Base-by-base conservation (phyloP, 2,797 vertebrate genomes). In the Strix occidentalis region DNA sequence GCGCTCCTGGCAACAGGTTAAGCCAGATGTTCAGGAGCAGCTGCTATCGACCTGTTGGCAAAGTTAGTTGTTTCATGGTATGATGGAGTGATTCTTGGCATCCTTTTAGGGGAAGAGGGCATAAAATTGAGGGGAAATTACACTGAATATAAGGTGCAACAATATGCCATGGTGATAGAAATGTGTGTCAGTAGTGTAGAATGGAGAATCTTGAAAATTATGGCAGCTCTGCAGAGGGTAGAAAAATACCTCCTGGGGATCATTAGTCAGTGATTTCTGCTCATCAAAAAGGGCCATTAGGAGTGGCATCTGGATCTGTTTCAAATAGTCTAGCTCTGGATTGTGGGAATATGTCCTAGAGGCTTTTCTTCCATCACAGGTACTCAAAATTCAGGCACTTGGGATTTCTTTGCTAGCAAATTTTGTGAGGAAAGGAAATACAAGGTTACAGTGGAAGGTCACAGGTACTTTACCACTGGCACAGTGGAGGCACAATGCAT, bases 11-110 rank as follows among this genome's bases (percentile, higher is more conserved):
- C 94, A 97, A 39, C 28, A 75, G 72, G 60, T 92, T 87, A 81
- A 94, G 83, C n/a, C 91, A 95, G 90, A 87, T 94, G 89, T 95
- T 96, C 51, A 88, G 87, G 75, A 94, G 64, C 71, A 93, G 84
- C 76, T 95, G 83, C 78, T 84, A 8, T 87, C 0, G 1, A 78
- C 77, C 84, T 90, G 46, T 88, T 96, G 74, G 82, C 83, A 61
- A 92, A 94, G 60, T 50, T 93, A 61, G 43, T 56, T 70, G 63
- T 76, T 94, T 93, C 58, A 41, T 75, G 79, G 63, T 76, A 71
- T 74, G 28, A 41, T 82, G 37, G 46, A 94, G 51, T 82, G n/a
- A 89, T 91, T 93, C 82, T 77, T 96, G 93, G 91, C 72, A 57
- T 66, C 45, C 45, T 79, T 78, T 37, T 80, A 60, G 45, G 41